Evolutionary conservation across 2,888 invertebrate species (phyloP).

Genomic region (Cantharis rufa): DNA sequence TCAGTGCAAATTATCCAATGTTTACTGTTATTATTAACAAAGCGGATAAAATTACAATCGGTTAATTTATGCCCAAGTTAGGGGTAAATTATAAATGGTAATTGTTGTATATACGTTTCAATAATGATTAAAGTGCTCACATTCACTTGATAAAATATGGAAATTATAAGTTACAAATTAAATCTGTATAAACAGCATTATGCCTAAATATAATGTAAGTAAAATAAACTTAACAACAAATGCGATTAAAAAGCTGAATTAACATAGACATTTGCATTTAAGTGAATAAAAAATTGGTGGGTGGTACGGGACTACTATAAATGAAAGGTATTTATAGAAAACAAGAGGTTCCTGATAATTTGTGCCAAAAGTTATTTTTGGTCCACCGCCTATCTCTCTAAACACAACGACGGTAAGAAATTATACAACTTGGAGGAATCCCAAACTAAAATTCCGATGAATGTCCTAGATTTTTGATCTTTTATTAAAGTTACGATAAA

Average conservation of each 20-base stretch:
- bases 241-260: not conserved
- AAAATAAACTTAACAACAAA: not conserved
- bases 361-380: conserved; percentile 36
- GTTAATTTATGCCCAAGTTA: conserved; percentile 2
- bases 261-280: not conserved
- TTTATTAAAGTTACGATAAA: conserved; percentile 19
- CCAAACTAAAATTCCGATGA: conserved; percentile 24
- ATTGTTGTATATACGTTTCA: conserved; percentile 5
- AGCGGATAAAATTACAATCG: conserved; percentile 10
- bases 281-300: conserved; percentile 8
- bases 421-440: conserved; percentile 31
- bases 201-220: not conserved
- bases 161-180: conserved; percentile 6
- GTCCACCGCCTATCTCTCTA: conserved; percentile 18
- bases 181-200: not conserved
- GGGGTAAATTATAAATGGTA: conserved; percentile 19
- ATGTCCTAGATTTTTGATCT: conserved; percentile 26
- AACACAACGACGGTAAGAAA: conserved; percentile 29
- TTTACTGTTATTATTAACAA: conserved; percentile 8
- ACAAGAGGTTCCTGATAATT: conserved; percentile 20
- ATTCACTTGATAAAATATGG: conserved; percentile 7
- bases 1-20: conserved; percentile 6
- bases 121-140: conserved; percentile 8
- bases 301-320: conserved; percentile 3
- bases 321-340: conserved; percentile 2